Percentiles rank a stretch among this genome's conserved stretches.
These are phyloP conservation scores for Solea solea DNA, from an alignment of 2,113 vertebrate genomes.

Conservation along the genomic window DNA sequence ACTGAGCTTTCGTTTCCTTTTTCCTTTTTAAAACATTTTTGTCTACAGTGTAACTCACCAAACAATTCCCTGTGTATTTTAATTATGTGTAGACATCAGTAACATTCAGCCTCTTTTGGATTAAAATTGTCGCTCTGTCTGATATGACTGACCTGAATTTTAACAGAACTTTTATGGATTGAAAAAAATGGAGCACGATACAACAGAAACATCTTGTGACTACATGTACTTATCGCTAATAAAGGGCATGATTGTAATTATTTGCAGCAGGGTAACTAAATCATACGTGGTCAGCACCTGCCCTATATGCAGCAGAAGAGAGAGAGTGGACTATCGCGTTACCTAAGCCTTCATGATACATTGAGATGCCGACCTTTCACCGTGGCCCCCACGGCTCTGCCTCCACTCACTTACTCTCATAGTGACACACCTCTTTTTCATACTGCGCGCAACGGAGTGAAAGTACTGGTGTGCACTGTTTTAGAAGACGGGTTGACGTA, in stretches of 20 bases:
- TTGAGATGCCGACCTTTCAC: slow-evolving; percentile 43
- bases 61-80: too few relatives aligned
- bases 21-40: too few relatives aligned
- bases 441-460: not conserved
- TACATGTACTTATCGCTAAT: slow-evolving; percentile 41
- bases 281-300: slow-evolving; percentile 41
- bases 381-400: slow-evolving; percentile 27
- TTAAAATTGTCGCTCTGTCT: slow-evolving; percentile 46
- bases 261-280: slow-evolving; percentile 61
- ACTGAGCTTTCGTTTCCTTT: too few relatives aligned
- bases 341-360: slow-evolving; percentile 51
- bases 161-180: slow-evolving; percentile 31
- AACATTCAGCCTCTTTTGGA: slow-evolving; percentile 7
- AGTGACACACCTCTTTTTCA: slow-evolving; percentile 18
- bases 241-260: slow-evolving; percentile 56
- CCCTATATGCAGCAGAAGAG: slow-evolving; percentile 35
- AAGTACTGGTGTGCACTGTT: not conserved
- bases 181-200: slow-evolving; percentile 13
- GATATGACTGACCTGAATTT: slow-evolving; percentile 48
- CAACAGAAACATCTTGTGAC: slow-evolving; percentile 28
- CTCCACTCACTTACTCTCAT: slow-evolving; percentile 42
- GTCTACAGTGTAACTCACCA: too few relatives aligned
- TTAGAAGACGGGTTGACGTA: not conserved
- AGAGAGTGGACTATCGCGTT: slow-evolving; percentile 54
- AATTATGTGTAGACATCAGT: too few relatives aligned